Evolutionary conservation across 2,797 vertebrate genomes (phyloP), one percentile per base, ranked within the genome.

Genomic region (Helicolenus hilgendorfi): DNA sequence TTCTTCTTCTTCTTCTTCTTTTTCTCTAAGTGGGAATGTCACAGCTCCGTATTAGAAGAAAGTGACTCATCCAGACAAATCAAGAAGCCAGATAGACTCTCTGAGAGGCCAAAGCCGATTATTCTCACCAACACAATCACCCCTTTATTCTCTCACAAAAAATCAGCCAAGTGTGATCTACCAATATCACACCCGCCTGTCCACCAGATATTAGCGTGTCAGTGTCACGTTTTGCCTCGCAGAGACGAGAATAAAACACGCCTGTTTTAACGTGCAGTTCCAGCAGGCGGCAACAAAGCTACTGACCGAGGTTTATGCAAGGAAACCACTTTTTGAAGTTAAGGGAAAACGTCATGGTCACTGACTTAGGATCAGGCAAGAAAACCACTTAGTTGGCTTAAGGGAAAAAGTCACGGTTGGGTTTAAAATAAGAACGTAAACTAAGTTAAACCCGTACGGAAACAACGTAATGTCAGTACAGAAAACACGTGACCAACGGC

Each of bases 31-130:
- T 38, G 9, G 35, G 58, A 82, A 83, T 72, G 27, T 77, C 60
- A 41, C 53, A 79, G 78, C 45, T 60, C 64, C 31, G 14, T 65
- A 6, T 45, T n/a, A 49, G 31, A 72, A 68, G 36, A 36, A 41
- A 63, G 24, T 77, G 79, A 85, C 63, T 83, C 33, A 76, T 73
- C 53, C 35, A 55, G 56, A 58, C 20, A 71, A 69, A 86, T 76
- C 70, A 80, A 63, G 31, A 27, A 38, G n/a, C 2, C 70, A 78
- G 45, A 49, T 18, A 45, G 41, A 56, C 63, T 69, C 41, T 53
- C 35, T 3, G 22, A 83, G 76, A 38, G 53, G 8, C 26, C 18
- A 10, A n/a, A 53, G 20, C 2, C 3, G 4, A 11, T 18, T 3
- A 45, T 45, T 58, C 29, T 59, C 15, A 80, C 18, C 5, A 22